These are phyloP conservation scores for Microctenopoma lineatum DNA, from an alignment of 2,797 vertebrate species.

Conservation along the genomic window DNA sequence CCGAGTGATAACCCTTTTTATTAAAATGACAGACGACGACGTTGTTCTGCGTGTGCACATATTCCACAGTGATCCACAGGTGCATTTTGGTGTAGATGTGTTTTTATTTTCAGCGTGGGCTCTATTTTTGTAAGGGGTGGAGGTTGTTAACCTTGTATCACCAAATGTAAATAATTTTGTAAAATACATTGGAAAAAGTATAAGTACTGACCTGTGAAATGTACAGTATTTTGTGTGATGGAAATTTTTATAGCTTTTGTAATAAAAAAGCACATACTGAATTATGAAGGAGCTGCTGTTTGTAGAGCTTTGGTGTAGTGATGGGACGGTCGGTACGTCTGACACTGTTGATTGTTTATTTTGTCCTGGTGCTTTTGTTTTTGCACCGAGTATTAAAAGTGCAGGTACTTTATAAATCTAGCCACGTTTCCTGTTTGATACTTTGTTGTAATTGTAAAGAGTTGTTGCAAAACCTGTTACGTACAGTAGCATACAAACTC, in stretches of 20 bases:
- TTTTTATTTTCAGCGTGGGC: constrained; percentile 4
- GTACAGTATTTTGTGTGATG: constrained; percentile 81
- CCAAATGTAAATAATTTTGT: constrained; percentile 78
- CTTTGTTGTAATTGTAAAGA: background rate
- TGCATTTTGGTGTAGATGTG: constrained; percentile 17
- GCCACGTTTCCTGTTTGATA: constrained; percentile 17
- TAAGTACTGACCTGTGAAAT: constrained; percentile 73
- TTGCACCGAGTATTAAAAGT: constrained; percentile 79
- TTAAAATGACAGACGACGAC: background rate
- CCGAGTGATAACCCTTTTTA: background rate
- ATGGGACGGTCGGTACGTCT: constrained; percentile 48
- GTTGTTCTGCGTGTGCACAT: constrained; percentile 17
- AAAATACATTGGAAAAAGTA: constrained; percentile 60
- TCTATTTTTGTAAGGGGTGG: constrained; percentile 36
- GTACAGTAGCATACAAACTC: background rate
- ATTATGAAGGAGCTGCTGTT: constrained; percentile 33
- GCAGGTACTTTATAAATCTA: constrained; percentile 61
- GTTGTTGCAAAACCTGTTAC: too few relatives aligned
- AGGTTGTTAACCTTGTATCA: constrained; percentile 37
- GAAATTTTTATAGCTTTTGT: constrained; percentile 77
- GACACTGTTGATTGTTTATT: constrained; percentile 34
- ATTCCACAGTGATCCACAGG: constrained; percentile 19
- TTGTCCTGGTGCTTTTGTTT: constrained; percentile 51
- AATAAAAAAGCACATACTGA: constrained; percentile 59
- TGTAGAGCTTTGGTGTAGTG: constrained; percentile 28